Evolutionary conservation across 92 coral and sea anemone genomes (phyloP).

Genomic region (Isaurus tuberculatus): DNA sequence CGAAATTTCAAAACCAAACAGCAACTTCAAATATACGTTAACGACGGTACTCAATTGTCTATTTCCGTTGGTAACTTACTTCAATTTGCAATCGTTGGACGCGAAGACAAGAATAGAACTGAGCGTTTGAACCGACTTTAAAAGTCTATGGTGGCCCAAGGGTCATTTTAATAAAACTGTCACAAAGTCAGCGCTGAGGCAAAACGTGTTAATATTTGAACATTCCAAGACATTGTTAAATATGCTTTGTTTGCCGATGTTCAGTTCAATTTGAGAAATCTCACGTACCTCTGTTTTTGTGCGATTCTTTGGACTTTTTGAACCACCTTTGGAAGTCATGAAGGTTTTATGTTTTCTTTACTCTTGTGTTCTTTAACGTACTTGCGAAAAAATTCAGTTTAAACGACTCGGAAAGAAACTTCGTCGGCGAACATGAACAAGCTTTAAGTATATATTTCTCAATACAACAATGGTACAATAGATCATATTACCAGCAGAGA

Average conservation of each 20-base stretch:
- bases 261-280: neutral
- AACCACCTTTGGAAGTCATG: constrained; percentile 33
- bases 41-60: neutral
- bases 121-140: neutral
- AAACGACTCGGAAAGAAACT: neutral
- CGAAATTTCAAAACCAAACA: neutral
- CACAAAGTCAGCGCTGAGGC: neutral
- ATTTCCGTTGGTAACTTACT: neutral
- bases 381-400: neutral
- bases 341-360: neutral
- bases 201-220: constrained; percentile 34
- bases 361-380: neutral
- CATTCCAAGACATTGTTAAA: neutral
- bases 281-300: constrained; percentile 28
- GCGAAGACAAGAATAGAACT: neutral
- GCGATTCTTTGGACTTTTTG: constrained; percentile 18
- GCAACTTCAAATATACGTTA: neutral
- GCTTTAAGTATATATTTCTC: neutral
- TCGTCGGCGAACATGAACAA: neutral
- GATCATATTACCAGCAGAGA: constrained; percentile 18
- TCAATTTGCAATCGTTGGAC: neutral
- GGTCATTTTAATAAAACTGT: neutral
- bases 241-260: neutral
- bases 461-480: neutral
- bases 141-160: neutral